Evolutionary conservation across 2,888 invertebrate genomes (phyloP).

Genomic region (Phrixothrix hirtus): DNA sequence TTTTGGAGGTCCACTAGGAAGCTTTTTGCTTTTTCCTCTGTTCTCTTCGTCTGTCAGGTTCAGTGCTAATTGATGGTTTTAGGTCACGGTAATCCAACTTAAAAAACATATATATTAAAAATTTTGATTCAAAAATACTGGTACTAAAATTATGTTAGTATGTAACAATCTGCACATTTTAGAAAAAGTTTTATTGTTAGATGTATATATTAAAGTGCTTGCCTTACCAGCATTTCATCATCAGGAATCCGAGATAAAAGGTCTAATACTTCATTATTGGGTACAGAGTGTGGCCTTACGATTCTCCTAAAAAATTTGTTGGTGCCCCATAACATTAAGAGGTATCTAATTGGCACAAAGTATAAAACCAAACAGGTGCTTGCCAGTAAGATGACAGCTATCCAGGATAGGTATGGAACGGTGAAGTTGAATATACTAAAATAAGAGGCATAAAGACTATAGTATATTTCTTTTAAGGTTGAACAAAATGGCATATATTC

Average conservation of each 20-base stretch:
- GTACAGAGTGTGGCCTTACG: conserved; percentile 89
- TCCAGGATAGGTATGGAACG: conserved; percentile 91
- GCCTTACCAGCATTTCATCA: conserved; percentile 87
- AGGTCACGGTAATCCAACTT: conserved; percentile 72
- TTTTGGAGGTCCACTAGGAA: conserved; percentile 59
- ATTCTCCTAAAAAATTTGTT: conserved; percentile 96
- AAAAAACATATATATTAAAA: too few relatives aligned
- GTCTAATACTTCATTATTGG: conserved; percentile 96
- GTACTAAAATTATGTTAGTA: too few relatives aligned
- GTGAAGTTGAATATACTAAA: conserved; percentile 94
- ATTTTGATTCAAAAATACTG: conserved; percentile 19
- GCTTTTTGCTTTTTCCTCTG: conserved; percentile 71
- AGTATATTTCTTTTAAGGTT: too few relatives aligned
- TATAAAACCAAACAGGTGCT: conserved; percentile 80
- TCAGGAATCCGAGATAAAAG: conserved; percentile 93
- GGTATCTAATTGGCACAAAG: conserved; percentile 83
- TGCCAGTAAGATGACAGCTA: conserved; percentile 80
- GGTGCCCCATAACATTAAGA: conserved; percentile 89
- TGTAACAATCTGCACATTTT: too few relatives aligned
- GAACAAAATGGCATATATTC: too few relatives aligned
- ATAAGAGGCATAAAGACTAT: conserved; percentile 37
- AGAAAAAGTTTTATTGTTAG: too few relatives aligned
- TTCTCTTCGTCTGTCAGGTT: conserved; percentile 62
- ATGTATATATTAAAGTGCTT: too few relatives aligned
- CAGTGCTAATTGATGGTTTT: conserved; percentile 65